These are phyloP conservation scores for Heteromurus nitidus DNA, from an alignment of 2,888 invertebrate genomes.

Conservation along the genomic window DNA sequence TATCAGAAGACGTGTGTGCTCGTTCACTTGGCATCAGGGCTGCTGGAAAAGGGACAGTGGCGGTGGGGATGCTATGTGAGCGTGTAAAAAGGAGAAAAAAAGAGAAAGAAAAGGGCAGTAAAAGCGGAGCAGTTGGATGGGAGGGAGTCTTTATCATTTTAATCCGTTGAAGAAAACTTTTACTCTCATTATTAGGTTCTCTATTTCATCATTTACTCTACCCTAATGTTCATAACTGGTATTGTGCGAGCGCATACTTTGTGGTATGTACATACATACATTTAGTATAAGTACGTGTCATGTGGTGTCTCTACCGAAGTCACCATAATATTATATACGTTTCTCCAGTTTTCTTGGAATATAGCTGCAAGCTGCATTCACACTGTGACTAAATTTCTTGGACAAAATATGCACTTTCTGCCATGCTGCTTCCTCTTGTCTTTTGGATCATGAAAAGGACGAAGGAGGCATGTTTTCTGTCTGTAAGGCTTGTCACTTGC, in stretches of 20 bases:
- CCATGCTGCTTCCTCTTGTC: not conserved
- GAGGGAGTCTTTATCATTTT: slow-evolving; percentile 27
- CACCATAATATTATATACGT: not conserved
- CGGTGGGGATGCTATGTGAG: slow-evolving; percentile 4
- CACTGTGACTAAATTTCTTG: slow-evolving; percentile 4
- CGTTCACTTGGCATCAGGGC: not conserved
- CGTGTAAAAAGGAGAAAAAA: not conserved
- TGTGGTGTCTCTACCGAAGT: no score
- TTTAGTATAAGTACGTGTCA: no score
- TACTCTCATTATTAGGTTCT: slow-evolving; percentile 28
- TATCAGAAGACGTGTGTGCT: no score
- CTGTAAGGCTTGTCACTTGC: slow-evolving; percentile 18
- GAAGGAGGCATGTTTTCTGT: slow-evolving; percentile 14
- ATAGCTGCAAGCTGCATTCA: slow-evolving; percentile 6
- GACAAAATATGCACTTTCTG: slow-evolving; percentile 11
- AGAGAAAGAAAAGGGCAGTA: slow-evolving; percentile 10
- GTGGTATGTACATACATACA: no score
- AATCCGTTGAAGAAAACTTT: slow-evolving; percentile 24
- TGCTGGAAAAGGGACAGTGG: not conserved
- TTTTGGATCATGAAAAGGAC: not conserved
- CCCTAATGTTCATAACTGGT: slow-evolving; percentile 17
- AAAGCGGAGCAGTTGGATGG: slow-evolving; percentile 1
- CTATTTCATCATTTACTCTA: slow-evolving; percentile 23
- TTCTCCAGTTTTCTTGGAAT: no score
- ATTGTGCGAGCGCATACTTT: no score